Evolutionary conservation across 2,113 vertebrate genomes (phyloP).

Genomic region (Sinocyclocheilus anshuiensis): DNA sequence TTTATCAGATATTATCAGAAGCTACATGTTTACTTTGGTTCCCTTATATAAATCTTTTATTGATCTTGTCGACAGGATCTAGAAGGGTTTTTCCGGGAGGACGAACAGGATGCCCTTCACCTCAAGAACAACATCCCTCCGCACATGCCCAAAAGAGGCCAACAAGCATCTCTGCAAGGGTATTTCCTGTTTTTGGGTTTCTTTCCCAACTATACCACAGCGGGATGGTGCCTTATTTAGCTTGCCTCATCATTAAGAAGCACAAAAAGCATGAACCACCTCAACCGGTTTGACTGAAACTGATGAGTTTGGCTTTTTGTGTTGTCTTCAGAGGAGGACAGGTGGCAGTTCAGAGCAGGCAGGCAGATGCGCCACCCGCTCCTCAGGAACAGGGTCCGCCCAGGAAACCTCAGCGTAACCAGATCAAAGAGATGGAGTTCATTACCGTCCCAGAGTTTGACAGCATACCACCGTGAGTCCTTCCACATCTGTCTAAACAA

Average conservation of each 20-base stretch:
- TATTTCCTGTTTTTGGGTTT: background rate
- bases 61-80: slow-evolving; percentile 64
- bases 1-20: background rate
- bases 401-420: slow-evolving; percentile 58
- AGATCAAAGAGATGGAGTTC: slow-evolving; percentile 67
- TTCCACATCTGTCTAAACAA: background rate
- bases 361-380: slow-evolving; percentile 33
- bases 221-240: background rate
- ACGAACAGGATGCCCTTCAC: slow-evolving; percentile 63
- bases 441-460: slow-evolving; percentile 75
- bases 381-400: slow-evolving; percentile 42
- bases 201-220: background rate
- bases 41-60: background rate
- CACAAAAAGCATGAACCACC: background rate
- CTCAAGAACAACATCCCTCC: slow-evolving; percentile 70
- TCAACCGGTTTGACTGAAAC: background rate
- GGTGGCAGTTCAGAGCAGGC: slow-evolving; percentile 35
- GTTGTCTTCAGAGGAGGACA: slow-evolving; percentile 50
- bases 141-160: slow-evolving; percentile 68
- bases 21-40: background rate
- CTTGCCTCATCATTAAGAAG: background rate
- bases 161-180: slow-evolving; percentile 57
- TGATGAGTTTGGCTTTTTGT: background rate
- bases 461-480: slow-evolving; percentile 74
- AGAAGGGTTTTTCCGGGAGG: slow-evolving; percentile 59